A percentile compares a stretch with the other conserved stretches of the same genome.
phyloP scores from a whole-genome alignment of 1,140 invertebrate species.

The Polyergus mexicanus region DNA sequence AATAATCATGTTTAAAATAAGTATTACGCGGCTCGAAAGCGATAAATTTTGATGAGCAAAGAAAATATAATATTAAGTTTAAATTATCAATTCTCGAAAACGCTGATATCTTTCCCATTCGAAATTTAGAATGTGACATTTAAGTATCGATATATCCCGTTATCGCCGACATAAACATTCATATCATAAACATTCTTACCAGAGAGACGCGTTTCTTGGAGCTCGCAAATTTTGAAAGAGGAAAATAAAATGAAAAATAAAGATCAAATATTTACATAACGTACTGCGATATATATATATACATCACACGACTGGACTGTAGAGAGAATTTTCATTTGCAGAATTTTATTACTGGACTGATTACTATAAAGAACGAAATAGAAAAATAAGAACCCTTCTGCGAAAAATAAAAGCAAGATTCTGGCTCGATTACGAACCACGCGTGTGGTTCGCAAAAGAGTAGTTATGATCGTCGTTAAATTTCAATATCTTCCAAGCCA shows the following conservation, averaged over 20 bases:
- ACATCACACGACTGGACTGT: too few species aligned
- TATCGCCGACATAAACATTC: too few species aligned
- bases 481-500: conserved; percentile 21
- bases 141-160: too few species aligned
- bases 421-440: neutral
- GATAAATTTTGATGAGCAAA: neutral
- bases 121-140: too few species aligned
- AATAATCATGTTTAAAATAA: conserved; percentile 17
- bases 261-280: neutral
- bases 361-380: neutral
- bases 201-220: too few species aligned
- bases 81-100: too few species aligned
- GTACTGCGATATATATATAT: neutral
- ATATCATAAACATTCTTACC: too few species aligned
- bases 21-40: neutral
- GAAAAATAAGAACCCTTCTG: neutral
- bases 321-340: neutral
- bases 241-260: neutral
- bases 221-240: too few species aligned
- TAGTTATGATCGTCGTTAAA: conserved; percentile 21
- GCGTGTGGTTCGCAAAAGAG: neutral
- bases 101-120: too few species aligned
- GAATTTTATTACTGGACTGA: conserved; percentile 1
- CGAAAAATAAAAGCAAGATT: neutral
- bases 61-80: too few species aligned